Evolutionary conservation across 92 coral and sea anemone genomes (phyloP), one percentile per base, ranked within the genome.

Genomic region (Anthopleura xanthogrammica): DNA sequence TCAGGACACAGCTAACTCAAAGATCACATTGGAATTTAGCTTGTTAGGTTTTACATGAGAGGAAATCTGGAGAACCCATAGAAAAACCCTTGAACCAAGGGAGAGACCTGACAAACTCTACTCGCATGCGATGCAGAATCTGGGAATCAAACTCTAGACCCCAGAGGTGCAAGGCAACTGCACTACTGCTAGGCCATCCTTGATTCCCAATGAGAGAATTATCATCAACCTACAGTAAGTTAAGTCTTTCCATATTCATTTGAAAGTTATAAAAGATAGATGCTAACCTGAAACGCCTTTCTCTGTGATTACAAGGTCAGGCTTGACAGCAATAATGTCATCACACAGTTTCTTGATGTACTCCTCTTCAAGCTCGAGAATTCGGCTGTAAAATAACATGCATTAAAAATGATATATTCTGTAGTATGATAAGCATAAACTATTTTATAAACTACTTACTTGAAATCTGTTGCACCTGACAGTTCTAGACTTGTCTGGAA

Each of bases 251-350:
- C 12, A 12, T 16, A 58, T 58, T 58, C n/a, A 13, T 16, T 5
- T 14, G 13, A 16, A 5, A 14, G n/a, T 58, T 29, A 58, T 58
- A 58, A 58, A 19, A 19, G 64, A 29, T 29, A 29, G 36, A 19
- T 58, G 64, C 29, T 20, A 2, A 97, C 99, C 99, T 89, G 99
- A 94, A 58, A 97, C 94, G 58, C 99, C 99, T 79, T 97, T 97
- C 78, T 97, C 99, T 46, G 99, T 97, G 78, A 97, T 92, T 50
- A 97, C 92, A 46, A 97, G 87, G 86, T 97, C 99, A 78, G 99
- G 99, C 77, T 97, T 94, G 41, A 97, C 79, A 50, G 99, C 98
- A 85, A 94, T 94, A 79, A 97, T 89, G 64, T 97, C 99, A 87
- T 95, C 95, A 80, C 99, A 97, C 48, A 97, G 79, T 75, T 89